These are phyloP conservation scores for Solea solea DNA, from an alignment of 2,113 vertebrate species.

Conservation along the genomic window DNA sequence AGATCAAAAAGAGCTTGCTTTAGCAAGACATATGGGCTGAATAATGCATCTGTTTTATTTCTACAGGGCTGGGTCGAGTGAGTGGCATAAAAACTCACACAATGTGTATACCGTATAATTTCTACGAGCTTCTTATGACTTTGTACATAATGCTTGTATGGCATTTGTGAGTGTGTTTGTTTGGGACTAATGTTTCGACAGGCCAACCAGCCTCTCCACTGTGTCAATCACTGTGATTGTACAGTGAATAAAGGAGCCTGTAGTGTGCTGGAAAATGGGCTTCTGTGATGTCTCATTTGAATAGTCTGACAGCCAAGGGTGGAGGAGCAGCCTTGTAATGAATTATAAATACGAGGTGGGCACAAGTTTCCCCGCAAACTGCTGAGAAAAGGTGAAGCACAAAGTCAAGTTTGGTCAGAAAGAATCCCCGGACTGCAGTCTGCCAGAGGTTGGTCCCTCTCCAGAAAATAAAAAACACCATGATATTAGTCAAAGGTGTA, in stretches of 20 bases:
- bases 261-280: constrained; percentile 58
- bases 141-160: not conserved
- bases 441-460: constrained; percentile 27
- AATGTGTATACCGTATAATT: constrained; percentile 30
- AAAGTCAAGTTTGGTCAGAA: constrained; percentile 66
- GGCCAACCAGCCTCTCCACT: constrained; percentile 31
- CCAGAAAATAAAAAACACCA: constrained; percentile 6
- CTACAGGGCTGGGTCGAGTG: constrained; percentile 59
- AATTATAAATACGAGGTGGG: constrained; percentile 80
- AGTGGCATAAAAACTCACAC: constrained; percentile 40
- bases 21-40: constrained; percentile 79
- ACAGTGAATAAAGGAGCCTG: constrained; percentile 51
- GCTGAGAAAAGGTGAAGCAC: constrained; percentile 72
- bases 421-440: constrained; percentile 33
- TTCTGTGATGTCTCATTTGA: constrained; percentile 77
- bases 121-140: constrained; percentile 29
- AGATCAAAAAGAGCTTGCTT: constrained; percentile 79
- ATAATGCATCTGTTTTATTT: constrained; percentile 78
- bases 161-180: constrained; percentile 22
- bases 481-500: not conserved
- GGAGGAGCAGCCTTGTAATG: constrained; percentile 71
- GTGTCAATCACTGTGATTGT: constrained; percentile 60
- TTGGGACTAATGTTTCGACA: constrained; percentile 28
- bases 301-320: constrained; percentile 76
- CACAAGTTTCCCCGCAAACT: constrained; percentile 63